phyloP scores from a whole-genome alignment of 2,888 invertebrate genomes.

The Stegana nigrithorax region DNA sequence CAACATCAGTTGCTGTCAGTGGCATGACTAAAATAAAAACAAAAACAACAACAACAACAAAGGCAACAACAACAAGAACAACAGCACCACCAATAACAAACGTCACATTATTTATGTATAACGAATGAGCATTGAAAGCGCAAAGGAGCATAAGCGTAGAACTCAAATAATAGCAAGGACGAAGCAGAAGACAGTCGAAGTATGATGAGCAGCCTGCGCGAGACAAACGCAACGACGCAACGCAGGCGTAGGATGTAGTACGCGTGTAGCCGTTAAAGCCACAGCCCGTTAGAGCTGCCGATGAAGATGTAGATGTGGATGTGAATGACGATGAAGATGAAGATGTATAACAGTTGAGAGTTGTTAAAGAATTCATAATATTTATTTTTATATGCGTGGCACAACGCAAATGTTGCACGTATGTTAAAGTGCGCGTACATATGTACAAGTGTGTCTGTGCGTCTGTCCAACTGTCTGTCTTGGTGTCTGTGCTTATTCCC shows the following conservation, averaged over 20 bases:
- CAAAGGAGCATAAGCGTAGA: slow-evolving; percentile 25
- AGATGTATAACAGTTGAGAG: slow-evolving; percentile 35
- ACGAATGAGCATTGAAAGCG: no score
- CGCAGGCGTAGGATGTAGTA: not conserved
- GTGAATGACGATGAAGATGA: slow-evolving; percentile 37
- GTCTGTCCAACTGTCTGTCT: not conserved
- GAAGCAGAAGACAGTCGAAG: slow-evolving; percentile 3
- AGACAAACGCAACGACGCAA: not conserved
- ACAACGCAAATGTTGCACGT: slow-evolving; percentile 44
- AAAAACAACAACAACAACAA: slow-evolving; percentile 29
- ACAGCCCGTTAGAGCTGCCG: no score
- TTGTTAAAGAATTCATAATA: slow-evolving; percentile 60
- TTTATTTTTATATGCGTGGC: slow-evolving; percentile 60
- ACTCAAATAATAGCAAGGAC: slow-evolving; percentile 34
- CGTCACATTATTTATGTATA: slow-evolving; percentile 55
- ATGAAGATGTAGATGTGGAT: slow-evolving; percentile 48
- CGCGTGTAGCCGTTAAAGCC: not conserved
- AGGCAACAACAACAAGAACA: slow-evolving; percentile 30
- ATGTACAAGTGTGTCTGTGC: no score
- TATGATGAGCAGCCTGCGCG: not conserved
- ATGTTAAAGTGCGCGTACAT: no score
- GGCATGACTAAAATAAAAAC: slow-evolving; percentile 6
- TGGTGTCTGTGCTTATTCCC: slow-evolving; percentile 11
- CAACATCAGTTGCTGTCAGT: slow-evolving; percentile 13
- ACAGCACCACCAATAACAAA: slow-evolving; percentile 12